Percentiles rank a stretch among this genome's conserved stretches.
Conservation (phyloP, 2,797 vertebrate species). For the Streptopelia turtur region DNA sequence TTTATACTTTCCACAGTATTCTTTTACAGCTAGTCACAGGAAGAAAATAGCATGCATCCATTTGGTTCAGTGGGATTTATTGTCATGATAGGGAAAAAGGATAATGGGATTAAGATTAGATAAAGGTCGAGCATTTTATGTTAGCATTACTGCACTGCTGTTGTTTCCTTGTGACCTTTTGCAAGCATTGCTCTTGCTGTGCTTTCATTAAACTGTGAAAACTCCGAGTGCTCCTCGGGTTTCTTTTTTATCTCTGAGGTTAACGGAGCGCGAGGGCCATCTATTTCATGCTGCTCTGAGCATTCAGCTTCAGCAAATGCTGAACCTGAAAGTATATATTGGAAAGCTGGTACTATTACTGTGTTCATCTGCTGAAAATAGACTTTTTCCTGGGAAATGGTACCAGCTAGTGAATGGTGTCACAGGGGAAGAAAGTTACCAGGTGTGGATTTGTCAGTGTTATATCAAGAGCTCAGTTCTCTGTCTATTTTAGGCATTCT, state of each 20-base stretch:
- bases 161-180: slow-evolving; percentile 43
- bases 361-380: background rate
- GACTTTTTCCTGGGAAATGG: background rate
- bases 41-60: background rate
- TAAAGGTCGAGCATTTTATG: background rate
- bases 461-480: background rate
- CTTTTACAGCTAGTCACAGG: background rate
- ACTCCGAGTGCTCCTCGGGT: background rate
- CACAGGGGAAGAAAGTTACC: background rate
- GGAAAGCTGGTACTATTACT: background rate
- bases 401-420: background rate
- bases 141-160: background rate
- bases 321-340: background rate
- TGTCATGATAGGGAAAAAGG: background rate
- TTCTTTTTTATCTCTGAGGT: slow-evolving; percentile 16
- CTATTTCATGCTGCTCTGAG: slow-evolving; percentile 19
- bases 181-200: background rate
- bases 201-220: background rate
- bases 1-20: background rate
- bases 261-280: background rate
- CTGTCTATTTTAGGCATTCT: background rate
- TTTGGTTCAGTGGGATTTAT: background rate
- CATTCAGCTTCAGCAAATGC: background rate
- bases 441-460: background rate
- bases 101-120: slow-evolving; percentile 22